Conservation (phyloP, 37 sponge, comb jelly and placozoan genomes). For the Dysidea cf. avara region DNA sequence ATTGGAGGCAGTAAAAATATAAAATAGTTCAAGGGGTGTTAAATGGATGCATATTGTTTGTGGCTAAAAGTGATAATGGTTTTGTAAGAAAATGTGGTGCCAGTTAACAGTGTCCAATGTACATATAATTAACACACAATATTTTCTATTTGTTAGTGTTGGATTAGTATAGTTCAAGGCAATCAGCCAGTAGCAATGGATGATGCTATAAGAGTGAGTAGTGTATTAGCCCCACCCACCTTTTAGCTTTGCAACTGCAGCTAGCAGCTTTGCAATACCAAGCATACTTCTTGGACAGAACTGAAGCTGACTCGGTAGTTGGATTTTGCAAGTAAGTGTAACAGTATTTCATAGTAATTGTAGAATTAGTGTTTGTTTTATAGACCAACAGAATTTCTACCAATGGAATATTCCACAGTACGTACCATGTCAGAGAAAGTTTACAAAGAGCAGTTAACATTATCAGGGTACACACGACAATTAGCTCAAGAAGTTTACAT, state of each 20-base stretch:
- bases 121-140: no score
- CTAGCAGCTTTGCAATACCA: constrained; percentile 82
- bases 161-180: constrained; percentile 74
- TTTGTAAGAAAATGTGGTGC: no score
- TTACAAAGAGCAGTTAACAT: constrained; percentile 55
- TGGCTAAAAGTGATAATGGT: no score
- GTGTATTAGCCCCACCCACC: constrained; percentile 6
- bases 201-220: constrained; percentile 52
- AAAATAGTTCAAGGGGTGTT: no score
- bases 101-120: no score
- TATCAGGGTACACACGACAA: constrained; percentile 21
- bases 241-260: constrained; percentile 1
- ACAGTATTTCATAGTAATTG: constrained; percentile 1
- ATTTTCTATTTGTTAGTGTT: constrained; percentile 47
- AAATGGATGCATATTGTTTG: no score
- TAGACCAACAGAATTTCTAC: constrained; percentile 72
- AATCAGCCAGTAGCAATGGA: constrained; percentile 48
- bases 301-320: constrained; percentile 56
- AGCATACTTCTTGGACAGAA: constrained; percentile 76
- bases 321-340: constrained; percentile 60
- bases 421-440: constrained; percentile 65
- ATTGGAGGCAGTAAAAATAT: no score
- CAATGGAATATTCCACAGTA: constrained; percentile 54
- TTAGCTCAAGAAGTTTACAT: constrained; percentile 50
- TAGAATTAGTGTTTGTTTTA: background rate